phyloP scores from a whole-genome alignment of 2,888 invertebrate genomes.

The Ormyrus nitidulus region DNA sequence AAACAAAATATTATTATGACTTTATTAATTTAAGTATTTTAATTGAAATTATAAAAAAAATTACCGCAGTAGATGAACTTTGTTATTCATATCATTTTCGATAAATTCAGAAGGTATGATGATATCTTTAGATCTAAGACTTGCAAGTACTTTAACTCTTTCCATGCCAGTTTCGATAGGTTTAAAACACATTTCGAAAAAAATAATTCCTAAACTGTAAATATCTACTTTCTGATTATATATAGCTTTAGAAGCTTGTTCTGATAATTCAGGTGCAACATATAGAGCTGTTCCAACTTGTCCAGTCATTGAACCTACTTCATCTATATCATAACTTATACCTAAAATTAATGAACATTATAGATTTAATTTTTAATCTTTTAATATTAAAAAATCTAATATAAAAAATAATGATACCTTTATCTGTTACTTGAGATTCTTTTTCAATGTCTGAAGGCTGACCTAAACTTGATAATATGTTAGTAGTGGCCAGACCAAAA shows the following conservation, averaged over 20 bases:
- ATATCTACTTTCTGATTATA: constrained; percentile 91
- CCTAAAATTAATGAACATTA: constrained; percentile 21
- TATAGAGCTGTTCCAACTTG: constrained; percentile 96
- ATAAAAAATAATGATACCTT: constrained; percentile 60
- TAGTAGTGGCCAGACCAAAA: constrained; percentile 95
- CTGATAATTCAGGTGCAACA: constrained; percentile 93
- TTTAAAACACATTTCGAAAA: constrained; percentile 96
- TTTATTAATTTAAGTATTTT: constrained; percentile 3
- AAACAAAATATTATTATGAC: constrained; percentile 55
- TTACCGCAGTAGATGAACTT: constrained; percentile 81
- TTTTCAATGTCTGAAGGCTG: constrained; percentile 64
- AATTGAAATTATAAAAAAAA: constrained; percentile 46
- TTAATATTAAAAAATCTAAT: background rate
- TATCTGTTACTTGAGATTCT: constrained; percentile 65
- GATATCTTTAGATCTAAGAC: constrained; percentile 83
- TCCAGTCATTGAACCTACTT: constrained; percentile 80
- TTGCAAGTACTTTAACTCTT: constrained; percentile 85
- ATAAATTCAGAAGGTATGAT: constrained; percentile 84
- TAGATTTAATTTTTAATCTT: background rate
- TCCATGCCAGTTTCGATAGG: constrained; percentile 93
- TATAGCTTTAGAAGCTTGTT: constrained; percentile 82
- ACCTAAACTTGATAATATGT: constrained; percentile 76
- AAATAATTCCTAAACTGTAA: constrained; percentile 88
- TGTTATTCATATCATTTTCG: constrained; percentile 78
- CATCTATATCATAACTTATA: constrained; percentile 49